Evolutionary conservation across 2,888 invertebrate genomes (phyloP).

Genomic region (Epirrita christyi): DNA sequence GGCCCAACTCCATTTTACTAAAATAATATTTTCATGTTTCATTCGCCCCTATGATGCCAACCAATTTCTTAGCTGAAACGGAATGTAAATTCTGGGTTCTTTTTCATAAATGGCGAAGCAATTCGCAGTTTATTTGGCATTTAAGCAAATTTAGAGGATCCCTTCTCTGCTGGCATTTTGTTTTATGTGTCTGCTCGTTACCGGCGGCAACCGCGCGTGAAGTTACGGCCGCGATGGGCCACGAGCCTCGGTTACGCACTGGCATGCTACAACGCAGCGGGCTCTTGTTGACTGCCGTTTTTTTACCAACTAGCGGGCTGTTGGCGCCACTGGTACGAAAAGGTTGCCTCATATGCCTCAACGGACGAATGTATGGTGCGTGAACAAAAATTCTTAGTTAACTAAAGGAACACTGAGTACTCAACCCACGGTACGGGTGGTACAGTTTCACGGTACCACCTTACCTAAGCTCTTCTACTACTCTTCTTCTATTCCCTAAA

Average conservation of each 20-base stretch:
- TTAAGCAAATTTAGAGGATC: slow-evolving; percentile 81
- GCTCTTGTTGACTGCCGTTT: neutral
- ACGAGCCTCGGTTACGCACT: slow-evolving; percentile 48
- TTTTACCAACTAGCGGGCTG: no score
- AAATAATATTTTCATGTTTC: neutral
- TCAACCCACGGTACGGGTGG: no score
- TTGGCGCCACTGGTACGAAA: no score
- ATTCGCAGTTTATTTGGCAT: slow-evolving; percentile 83
- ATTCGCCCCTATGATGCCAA: slow-evolving; percentile 1
- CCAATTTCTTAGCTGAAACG: slow-evolving; percentile 34
- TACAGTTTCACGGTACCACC: no score
- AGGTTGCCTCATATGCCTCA: no score
- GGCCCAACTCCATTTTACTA: neutral
- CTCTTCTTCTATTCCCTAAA: no score
- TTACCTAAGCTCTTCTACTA: no score
- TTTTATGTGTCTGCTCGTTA: slow-evolving; percentile 83
- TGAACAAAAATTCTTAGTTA: no score
- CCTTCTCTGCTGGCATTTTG: slow-evolving; percentile 81
- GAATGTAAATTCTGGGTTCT: slow-evolving; percentile 54
- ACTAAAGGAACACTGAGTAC: no score
- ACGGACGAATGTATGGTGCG: no score
- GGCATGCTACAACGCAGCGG: slow-evolving; percentile 31
- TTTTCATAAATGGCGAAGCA: slow-evolving; percentile 79
- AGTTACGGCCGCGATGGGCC: slow-evolving; percentile 79
- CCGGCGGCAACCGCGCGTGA: slow-evolving; percentile 81